Base-by-base conservation (phyloP, 2,888 invertebrate genomes). In the Ectobius pallidus region DNA sequence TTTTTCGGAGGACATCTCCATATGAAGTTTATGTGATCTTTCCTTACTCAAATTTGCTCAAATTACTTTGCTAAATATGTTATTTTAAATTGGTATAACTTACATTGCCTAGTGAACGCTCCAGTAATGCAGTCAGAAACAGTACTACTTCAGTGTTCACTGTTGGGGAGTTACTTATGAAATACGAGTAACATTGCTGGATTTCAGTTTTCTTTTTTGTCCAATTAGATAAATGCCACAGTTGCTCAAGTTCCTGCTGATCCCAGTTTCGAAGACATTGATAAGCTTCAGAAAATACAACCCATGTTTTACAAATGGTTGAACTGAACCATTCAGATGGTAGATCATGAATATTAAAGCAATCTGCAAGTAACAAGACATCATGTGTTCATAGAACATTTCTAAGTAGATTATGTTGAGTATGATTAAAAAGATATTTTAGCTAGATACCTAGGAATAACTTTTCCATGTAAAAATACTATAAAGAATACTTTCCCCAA, bases 51-150 rank as follows among this genome's bases (percentile, higher is more conserved):
- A n/a, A n/a, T n/a, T n/a, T n/a, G n/a, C n/a, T n/a, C n/a, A n/a
- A n/a, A n/a, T n/a, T n/a, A n/a, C n/a, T n/a, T n/a, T n/a, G n/a
- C n/a, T n/a, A n/a, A n/a, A n/a, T n/a, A n/a, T n/a, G n/a, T n/a
- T n/a, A n/a, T n/a, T n/a, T n/a, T n/a, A n/a, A n/a, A n/a, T n/a
- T n/a, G n/a, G n/a, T n/a, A n/a, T n/a, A n/a, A n/a, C 70, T 55
- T 7, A 82, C 75, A 76, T 80, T 80, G 6, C 78, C 80, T 7
- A 81, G 55, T 4, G 78, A 78, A 71, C 80, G 77, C 74, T 81
- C 81, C 11, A 81, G 39, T 3, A 78, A 2, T 1, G 82, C 76
- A 4, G 80, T 80, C 3, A 81, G 63, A 1, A 80, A 65, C 18
- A 81, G 71, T 46, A 78, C 34, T 1, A 76, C 76, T 76, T 81